Evolutionary conservation across 2,888 invertebrate species (phyloP).

Genomic region (Anaspis maculata): DNA sequence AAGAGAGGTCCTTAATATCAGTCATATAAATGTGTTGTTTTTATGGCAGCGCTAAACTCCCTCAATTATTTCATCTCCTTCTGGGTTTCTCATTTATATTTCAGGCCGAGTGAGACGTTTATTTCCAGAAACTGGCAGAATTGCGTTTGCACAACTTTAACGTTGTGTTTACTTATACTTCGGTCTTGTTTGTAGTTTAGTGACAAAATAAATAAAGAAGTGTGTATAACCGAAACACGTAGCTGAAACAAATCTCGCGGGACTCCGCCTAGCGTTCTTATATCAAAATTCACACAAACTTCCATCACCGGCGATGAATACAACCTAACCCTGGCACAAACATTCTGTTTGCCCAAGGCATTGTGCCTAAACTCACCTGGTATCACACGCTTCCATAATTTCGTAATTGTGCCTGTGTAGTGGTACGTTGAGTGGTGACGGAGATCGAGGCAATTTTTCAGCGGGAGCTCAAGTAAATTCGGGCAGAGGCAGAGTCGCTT

Average conservation of each 20-base stretch:
- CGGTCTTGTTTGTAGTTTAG: slow-evolving; percentile 26
- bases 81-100: slow-evolving; percentile 13
- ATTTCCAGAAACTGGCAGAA: slow-evolving; percentile 14
- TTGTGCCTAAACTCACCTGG: no score
- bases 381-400: no score
- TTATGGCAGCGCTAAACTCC: slow-evolving; percentile 9
- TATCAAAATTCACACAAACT: slow-evolving; percentile 14
- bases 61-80: slow-evolving; percentile 10
- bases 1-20: no score
- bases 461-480: no score
- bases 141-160: slow-evolving; percentile 19
- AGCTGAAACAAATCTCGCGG: slow-evolving; percentile 14
- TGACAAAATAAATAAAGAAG: slow-evolving; percentile 23
- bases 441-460: no score
- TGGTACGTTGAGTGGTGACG: no score
- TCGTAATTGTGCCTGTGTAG: no score
- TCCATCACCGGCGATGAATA: slow-evolving; percentile 8
- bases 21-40: no score
- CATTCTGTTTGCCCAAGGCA: no score
- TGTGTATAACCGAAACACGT: slow-evolving; percentile 20
- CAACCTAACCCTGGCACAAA: no score
- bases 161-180: slow-evolving; percentile 20
- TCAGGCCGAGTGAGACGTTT: slow-evolving; percentile 15
- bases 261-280: slow-evolving; percentile 13
- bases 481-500: no score